Evolutionary conservation across 2,113 vertebrate genomes (phyloP).

Genomic region (Phalacrocorax carbo): DNA sequence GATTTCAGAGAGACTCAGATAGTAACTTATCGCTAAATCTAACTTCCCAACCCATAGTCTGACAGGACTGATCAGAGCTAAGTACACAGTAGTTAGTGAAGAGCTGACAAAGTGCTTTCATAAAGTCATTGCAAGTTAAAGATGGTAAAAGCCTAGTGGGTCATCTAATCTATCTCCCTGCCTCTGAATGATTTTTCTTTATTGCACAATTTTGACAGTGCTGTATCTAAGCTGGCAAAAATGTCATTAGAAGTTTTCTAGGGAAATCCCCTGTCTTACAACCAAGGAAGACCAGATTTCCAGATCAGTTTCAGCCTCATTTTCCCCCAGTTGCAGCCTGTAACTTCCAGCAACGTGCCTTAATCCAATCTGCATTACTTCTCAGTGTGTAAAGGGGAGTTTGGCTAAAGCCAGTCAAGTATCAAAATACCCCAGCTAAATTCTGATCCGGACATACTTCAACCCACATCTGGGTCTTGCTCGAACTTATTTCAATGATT

Average conservation of each 20-base stretch:
- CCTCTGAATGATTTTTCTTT: background rate
- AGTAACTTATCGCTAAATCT: conserved; percentile 35
- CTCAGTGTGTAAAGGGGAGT: background rate
- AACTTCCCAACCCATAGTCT: conserved; percentile 10
- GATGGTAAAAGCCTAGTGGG: background rate
- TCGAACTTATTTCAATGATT: background rate
- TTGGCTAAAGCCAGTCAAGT: background rate
- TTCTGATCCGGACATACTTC: background rate
- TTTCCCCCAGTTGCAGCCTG: background rate
- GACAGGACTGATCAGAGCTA: conserved; percentile 31
- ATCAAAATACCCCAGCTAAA: background rate
- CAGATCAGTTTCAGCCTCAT: background rate
- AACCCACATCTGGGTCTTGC: background rate
- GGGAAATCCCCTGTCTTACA: background rate
- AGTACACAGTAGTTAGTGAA: conserved; percentile 26
- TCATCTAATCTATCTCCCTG: background rate
- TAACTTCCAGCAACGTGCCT: background rate
- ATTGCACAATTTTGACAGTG: background rate
- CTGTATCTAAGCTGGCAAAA: background rate
- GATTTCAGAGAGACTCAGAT: conserved; percentile 5
- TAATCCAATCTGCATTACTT: background rate
- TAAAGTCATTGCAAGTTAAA: background rate
- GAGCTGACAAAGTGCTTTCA: conserved; percentile 33
- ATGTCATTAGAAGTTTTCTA: background rate
- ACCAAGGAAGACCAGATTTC: background rate